phyloP scores from a whole-genome alignment of 2,888 invertebrate species.

The Pristionchus fissidentatus region DNA sequence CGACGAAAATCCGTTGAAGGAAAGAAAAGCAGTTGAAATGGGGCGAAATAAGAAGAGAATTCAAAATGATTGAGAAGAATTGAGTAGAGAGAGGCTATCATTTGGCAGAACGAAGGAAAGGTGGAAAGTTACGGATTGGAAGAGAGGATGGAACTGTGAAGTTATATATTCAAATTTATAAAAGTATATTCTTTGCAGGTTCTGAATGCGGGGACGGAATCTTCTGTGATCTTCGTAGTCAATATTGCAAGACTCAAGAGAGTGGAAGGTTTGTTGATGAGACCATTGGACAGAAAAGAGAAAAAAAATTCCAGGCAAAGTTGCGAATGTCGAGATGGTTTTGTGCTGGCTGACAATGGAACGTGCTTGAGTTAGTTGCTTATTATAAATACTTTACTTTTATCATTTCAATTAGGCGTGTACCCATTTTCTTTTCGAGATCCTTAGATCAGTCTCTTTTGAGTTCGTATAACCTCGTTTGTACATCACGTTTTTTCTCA shows the following conservation, averaged over 20 bases:
- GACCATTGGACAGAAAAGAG: not conserved
- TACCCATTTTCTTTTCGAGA: not conserved
- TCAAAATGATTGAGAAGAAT: too few species aligned
- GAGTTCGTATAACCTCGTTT: not conserved
- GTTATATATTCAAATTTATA: not conserved
- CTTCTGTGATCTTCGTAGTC: constrained; percentile 70
- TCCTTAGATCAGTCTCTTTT: not conserved
- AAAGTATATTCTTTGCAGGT: not conserved
- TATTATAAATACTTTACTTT: not conserved
- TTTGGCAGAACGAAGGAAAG: too few species aligned
- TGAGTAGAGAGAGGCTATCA: too few species aligned
- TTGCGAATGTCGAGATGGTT: constrained; percentile 72
- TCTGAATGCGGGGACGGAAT: constrained; percentile 10
- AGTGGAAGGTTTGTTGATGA: constrained; percentile 52
- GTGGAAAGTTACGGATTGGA: too few species aligned
- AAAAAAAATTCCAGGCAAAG: constrained; percentile 42
- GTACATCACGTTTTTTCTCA: not conserved
- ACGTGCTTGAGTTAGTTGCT: constrained; percentile 57
- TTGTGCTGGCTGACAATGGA: constrained; percentile 58
- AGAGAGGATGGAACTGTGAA: not conserved
- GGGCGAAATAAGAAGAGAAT: too few species aligned
- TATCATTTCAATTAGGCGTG: too few species aligned
- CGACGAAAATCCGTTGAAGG: not conserved
- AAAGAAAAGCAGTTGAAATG: not conserved
- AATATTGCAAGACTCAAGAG: constrained; percentile 71